Evolutionary conservation across 2,888 invertebrate species (phyloP).

Genomic region (Microctonus aethiopoides): DNA sequence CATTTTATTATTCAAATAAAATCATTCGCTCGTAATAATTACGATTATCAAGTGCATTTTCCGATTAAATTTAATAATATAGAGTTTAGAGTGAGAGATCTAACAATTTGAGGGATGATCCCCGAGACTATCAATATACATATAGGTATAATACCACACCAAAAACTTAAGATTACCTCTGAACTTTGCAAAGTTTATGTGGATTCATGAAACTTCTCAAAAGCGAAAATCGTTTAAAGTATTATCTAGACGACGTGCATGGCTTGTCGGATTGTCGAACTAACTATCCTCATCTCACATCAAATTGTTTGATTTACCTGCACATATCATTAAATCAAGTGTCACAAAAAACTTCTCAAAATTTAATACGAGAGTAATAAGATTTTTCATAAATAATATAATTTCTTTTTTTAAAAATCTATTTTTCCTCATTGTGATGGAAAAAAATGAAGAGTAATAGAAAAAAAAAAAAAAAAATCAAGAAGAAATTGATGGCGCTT

Average conservation of each 20-base stretch:
- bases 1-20: not conserved
- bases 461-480: slow-evolving; percentile 25
- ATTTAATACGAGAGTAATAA: too few species aligned
- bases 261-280: slow-evolving; percentile 17
- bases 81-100: not conserved
- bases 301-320: not conserved
- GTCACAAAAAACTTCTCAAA: not conserved
- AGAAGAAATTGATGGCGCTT: slow-evolving; percentile 19
- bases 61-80: not conserved
- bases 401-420: not conserved
- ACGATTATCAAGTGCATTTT: slow-evolving; percentile 26
- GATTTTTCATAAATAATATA: slow-evolving; percentile 6
- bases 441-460: not conserved
- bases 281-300: slow-evolving; percentile 9
- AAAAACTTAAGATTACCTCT: slow-evolving; percentile 53
- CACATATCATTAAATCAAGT: slow-evolving; percentile 10
- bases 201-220: slow-evolving; percentile 25
- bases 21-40: slow-evolving; percentile 33
- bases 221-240: slow-evolving; percentile 52
- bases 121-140: not conserved
- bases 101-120: not conserved
- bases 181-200: slow-evolving; percentile 55
- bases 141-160: not conserved
- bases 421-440: not conserved
- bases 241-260: slow-evolving; percentile 48